Conservation (phyloP, 2,888 invertebrate genomes). For the Acanthosepion esculentum region DNA sequence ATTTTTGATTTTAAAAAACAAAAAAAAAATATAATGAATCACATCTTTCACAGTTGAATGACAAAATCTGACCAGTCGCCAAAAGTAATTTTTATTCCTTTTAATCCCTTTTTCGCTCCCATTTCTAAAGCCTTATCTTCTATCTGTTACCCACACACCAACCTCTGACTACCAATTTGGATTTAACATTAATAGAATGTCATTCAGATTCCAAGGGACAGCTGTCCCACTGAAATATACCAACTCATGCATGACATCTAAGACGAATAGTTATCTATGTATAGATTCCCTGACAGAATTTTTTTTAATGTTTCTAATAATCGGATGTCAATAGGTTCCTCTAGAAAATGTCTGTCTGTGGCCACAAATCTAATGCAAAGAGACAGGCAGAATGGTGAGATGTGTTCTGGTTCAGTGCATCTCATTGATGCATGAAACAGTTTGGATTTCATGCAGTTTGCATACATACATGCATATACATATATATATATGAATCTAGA, state of each 20-base stretch:
- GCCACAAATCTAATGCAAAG: neutral
- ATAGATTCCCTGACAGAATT: neutral
- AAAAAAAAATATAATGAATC: too few species aligned
- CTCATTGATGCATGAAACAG: neutral
- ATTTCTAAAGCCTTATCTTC: neutral
- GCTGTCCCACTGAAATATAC: neutral
- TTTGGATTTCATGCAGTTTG: neutral
- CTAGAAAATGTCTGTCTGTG: neutral
- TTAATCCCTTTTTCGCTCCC: too few species aligned
- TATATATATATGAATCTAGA: too few species aligned
- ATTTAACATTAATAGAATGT: conserved; percentile 13
- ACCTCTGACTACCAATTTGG: neutral
- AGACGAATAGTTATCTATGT: neutral
- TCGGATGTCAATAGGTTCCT: neutral
- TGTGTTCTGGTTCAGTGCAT: neutral
- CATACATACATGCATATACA: neutral
- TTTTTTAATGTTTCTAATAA: neutral
- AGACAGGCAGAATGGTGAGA: neutral
- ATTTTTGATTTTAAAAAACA: too few species aligned
- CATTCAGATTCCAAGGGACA: neutral
- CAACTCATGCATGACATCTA: neutral
- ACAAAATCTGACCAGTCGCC: too few species aligned
- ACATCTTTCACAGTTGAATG: too few species aligned
- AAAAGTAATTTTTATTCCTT: too few species aligned
- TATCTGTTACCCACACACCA: neutral